Percentiles rank a stretch among this genome's conserved stretches.
These are phyloP conservation scores for Felis catus DNA, from an alignment of 2,113 vertebrate genomes.

Conservation along the genomic window F.catus_Fca126_mat1.0 CM031416.1:71050501-71051000, in stretches of 20 bases:
- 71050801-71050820: too few relatives aligned
- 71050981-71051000: neutral
- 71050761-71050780: neutral
- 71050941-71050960: neutral
- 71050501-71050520: too few relatives aligned
- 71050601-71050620: neutral
- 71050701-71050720: neutral
- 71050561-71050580: too few relatives aligned
- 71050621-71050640: neutral
- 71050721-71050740: neutral
- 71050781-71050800: neutral
- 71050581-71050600: too few relatives aligned
- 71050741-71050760: neutral
- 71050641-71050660: neutral
- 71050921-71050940: neutral
- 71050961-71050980: neutral
- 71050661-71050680: too few relatives aligned
- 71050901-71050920: neutral
- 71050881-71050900: neutral
- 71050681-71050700: neutral
- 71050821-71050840: too few relatives aligned
- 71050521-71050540: too few relatives aligned
- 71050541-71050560: too few relatives aligned
- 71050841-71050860: too few relatives aligned
- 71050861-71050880: too few relatives aligned